Base-by-base conservation (phyloP, 2,797 vertebrate species). In the Semaprochilodus insignis region DNA sequence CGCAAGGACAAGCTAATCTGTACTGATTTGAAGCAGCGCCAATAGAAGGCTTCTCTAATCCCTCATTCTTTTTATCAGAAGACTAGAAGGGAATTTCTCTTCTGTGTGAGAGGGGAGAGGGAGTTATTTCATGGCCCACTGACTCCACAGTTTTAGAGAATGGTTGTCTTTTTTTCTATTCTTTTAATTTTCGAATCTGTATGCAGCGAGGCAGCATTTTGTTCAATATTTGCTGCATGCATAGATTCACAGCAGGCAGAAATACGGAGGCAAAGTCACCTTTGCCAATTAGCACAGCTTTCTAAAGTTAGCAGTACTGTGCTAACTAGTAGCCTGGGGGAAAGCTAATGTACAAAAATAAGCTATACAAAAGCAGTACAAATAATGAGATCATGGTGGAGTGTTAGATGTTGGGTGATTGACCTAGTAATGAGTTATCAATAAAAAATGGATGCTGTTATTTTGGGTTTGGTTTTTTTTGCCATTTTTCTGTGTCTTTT, bases 21-120 rank as follows among this genome's bases (percentile, higher is more conserved):
- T 89, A 87, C 89, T 91, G 93, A 94, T 95, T 94, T 94, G 92
- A 93, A 94, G 92, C 92, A 89, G 86, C 89, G 92, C 90, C 92
- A 94, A 92, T 93, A 89, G 91, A 91, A 90, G 89, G 83, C 88
- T 91, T 89, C 90, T 90, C 90, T 94, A 95, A 95, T 95, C 94
- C 92, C 88, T 92, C 85, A 83, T 91, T 85, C 85, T 78, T 83
- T 90, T 91, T 90, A 93, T 92, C 91, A 88, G 90, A 88, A 88
- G 83, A 86, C 82, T 84, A 88, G 89, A 86, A 88, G 89, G 90
- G 88, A 88, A 90, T 91, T 93, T 92, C 89, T 85, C 87, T 87
- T 91, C 88, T 79, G 85, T 90, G 91, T 91, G 89, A 89, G 89
- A 90, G 89, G 34, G 17, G 88, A 91, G 90, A 91, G 85, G 86